Evolutionary conservation across 2,797 vertebrate species (phyloP).

Genomic region (Odontamblyopus rebecca): DNA sequence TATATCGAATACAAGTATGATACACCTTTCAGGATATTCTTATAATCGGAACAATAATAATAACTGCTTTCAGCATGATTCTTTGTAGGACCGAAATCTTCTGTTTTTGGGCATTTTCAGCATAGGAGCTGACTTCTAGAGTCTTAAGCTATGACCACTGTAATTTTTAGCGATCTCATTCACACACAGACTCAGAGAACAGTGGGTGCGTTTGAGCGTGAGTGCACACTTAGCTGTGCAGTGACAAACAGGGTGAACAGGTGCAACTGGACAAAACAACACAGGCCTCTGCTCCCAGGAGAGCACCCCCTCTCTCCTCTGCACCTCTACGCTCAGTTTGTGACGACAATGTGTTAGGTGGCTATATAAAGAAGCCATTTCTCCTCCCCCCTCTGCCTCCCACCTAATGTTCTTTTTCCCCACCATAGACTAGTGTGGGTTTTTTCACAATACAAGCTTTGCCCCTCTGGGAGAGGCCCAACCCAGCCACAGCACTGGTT

Average conservation of each 20-base stretch:
- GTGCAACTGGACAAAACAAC: constrained; percentile 69
- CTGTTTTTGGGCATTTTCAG: too few relatives aligned
- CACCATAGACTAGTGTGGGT: constrained; percentile 28
- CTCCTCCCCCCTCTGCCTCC: constrained; percentile 43
- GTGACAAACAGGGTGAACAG: constrained; percentile 58
- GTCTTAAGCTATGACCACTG: neutral
- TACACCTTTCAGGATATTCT: too few relatives aligned
- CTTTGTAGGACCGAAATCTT: neutral
- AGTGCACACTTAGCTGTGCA: constrained; percentile 32
- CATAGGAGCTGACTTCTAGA: neutral
- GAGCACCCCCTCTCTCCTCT: constrained; percentile 30
- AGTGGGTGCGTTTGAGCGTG: constrained; percentile 30
- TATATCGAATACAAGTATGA: too few relatives aligned
- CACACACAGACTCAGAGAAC: constrained; percentile 21
- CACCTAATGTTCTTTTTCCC: constrained; percentile 34
- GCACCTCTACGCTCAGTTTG: constrained; percentile 32
- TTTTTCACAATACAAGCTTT: constrained; percentile 47
- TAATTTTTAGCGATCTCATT: constrained; percentile 12
- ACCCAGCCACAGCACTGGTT: constrained; percentile 38
- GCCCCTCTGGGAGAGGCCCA: constrained; percentile 37
- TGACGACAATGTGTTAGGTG: constrained; percentile 37
- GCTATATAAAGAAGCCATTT: constrained; percentile 56
- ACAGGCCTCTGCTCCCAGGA: constrained; percentile 49
- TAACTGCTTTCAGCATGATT: neutral
- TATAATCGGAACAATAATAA: neutral